A percentile compares a stretch with the other conserved stretches of the same genome.
phyloP scores from a whole-genome alignment of 2,888 invertebrate species.

The Ptycholaimellus sp. region DNA sequence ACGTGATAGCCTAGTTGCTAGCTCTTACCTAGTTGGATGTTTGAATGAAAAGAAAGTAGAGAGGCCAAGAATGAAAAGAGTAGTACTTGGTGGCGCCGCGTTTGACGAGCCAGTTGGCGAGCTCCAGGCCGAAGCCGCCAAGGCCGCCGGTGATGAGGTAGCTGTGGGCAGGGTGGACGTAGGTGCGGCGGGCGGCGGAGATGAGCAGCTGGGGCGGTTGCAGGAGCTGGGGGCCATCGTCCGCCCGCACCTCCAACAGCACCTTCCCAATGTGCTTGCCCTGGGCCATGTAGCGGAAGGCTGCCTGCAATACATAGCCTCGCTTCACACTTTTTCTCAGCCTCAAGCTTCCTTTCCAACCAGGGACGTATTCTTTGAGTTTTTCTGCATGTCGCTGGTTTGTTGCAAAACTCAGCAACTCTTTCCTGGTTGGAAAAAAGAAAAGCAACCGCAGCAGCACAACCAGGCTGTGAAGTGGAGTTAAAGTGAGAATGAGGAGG shows the following conservation, averaged over 20 bases:
- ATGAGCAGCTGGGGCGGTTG: slow-evolving; percentile 28
- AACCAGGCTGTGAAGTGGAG: too few relatives aligned
- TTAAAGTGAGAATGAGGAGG: too few relatives aligned
- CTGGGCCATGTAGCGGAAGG: slow-evolving; percentile 71
- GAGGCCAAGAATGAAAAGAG: too few relatives aligned
- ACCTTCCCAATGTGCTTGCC: slow-evolving; percentile 97
- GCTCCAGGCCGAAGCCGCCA: slow-evolving; percentile 84
- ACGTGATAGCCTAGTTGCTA: too few relatives aligned
- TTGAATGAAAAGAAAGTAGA: too few relatives aligned
- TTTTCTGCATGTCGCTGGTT: too few relatives aligned
- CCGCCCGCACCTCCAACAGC: slow-evolving; percentile 72
- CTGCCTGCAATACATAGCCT: slow-evolving; percentile 36
- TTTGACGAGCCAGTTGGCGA: slow-evolving; percentile 61
- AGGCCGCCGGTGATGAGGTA: slow-evolving; percentile 36
- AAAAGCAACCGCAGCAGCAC: too few relatives aligned
- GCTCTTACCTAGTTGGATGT: too few relatives aligned
- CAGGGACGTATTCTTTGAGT: too few relatives aligned
- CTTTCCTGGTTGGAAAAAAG: too few relatives aligned
- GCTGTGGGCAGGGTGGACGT: slow-evolving; percentile 35
- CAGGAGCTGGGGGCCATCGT: slow-evolving; percentile 35
- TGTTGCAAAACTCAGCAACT: too few relatives aligned
- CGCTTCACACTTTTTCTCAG: not conserved
- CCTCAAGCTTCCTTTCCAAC: too few relatives aligned
- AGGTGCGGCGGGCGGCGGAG: slow-evolving; percentile 56
- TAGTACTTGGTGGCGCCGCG: slow-evolving; percentile 53